These are phyloP conservation scores for Drosophila borealis DNA, from an alignment of 2,888 invertebrate species.

Conservation along the genomic window DNA sequence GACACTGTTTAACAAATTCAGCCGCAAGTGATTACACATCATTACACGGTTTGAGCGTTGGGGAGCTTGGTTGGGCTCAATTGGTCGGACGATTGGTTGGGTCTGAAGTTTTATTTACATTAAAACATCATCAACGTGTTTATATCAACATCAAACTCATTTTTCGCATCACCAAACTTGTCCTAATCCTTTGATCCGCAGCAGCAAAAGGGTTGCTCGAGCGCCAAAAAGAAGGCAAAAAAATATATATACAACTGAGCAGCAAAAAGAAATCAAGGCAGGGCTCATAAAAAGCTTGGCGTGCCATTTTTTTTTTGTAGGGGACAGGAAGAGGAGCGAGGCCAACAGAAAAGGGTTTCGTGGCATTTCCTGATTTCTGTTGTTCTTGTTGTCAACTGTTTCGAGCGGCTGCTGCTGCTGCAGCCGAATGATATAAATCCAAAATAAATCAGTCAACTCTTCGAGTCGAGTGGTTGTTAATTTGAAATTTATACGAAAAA, in stretches of 20 bases:
- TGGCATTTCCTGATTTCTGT: conserved; percentile 53
- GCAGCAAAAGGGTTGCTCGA: conserved; percentile 52
- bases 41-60: conserved; percentile 52
- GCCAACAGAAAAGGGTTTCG: conserved; percentile 63
- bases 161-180: conserved; percentile 80
- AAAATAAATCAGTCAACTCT: conserved; percentile 78
- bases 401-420: too few relatives aligned
- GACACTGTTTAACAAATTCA: conserved; percentile 34
- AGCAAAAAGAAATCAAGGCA: conserved; percentile 58
- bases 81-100: conserved; percentile 18
- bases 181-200: conserved; percentile 78
- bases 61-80: conserved; percentile 10
- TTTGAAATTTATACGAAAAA: conserved; percentile 81
- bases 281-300: conserved; percentile 56
- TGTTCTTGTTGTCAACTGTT: conserved; percentile 51
- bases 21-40: conserved; percentile 69
- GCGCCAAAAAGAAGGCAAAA: conserved; percentile 33
- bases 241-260: conserved; percentile 8
- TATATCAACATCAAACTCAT: conserved; percentile 81
- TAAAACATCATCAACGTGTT: conserved; percentile 81
- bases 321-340: conserved; percentile 14
- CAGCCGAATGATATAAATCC: conserved; percentile 70
- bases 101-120: conserved; percentile 72
- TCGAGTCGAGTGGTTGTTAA: conserved; percentile 71
- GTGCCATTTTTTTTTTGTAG: conserved; percentile 22